Evolutionary conservation across 2,888 invertebrate species (phyloP).

Genomic region (Eledona agricola): DNA sequence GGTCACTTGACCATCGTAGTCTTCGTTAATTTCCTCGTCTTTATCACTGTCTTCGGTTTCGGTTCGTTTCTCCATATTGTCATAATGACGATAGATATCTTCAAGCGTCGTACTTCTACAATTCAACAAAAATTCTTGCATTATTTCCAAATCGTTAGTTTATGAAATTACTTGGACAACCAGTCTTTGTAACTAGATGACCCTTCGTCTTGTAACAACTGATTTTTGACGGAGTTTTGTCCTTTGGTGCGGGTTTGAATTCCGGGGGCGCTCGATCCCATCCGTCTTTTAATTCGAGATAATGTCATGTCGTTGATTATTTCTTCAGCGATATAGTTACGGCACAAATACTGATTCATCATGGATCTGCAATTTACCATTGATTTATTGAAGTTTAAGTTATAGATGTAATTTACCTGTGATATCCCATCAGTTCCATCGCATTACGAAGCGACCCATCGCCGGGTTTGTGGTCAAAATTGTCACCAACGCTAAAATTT

Average conservation of each 20-base stretch:
- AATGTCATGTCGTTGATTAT: slow-evolving; percentile 72
- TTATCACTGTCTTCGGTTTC: slow-evolving; percentile 59
- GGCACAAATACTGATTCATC: slow-evolving; percentile 82
- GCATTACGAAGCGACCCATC: slow-evolving; percentile 72
- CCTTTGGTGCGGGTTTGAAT: slow-evolving; percentile 46
- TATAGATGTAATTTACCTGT: slow-evolving; percentile 66
- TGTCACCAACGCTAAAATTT: slow-evolving; percentile 24
- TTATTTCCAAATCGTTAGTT: slow-evolving; percentile 4
- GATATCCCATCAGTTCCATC: slow-evolving; percentile 72
- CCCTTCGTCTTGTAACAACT: slow-evolving; percentile 73
- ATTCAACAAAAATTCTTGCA: slow-evolving; percentile 33
- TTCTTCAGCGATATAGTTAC: slow-evolving; percentile 77
- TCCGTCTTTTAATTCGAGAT: slow-evolving; percentile 61
- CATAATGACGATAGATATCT: slow-evolving; percentile 74
- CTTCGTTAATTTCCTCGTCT: slow-evolving; percentile 61
- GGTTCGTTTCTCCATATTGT: slow-evolving; percentile 54
- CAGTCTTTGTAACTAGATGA: slow-evolving; percentile 78
- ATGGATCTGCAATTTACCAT: slow-evolving; percentile 67
- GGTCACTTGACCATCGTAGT: slow-evolving; percentile 70
- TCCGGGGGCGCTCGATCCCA: slow-evolving; percentile 56
- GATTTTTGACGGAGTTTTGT: slow-evolving; percentile 59
- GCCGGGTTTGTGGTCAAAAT: slow-evolving; percentile 25
- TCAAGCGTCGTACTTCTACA: slow-evolving; percentile 76
- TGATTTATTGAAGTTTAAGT: slow-evolving; percentile 2
- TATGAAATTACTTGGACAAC: slow-evolving; percentile 70